These are phyloP conservation scores for Athene cunicularia DNA, from an alignment of 2,113 vertebrate genomes.

Conservation along the genomic window DNA sequence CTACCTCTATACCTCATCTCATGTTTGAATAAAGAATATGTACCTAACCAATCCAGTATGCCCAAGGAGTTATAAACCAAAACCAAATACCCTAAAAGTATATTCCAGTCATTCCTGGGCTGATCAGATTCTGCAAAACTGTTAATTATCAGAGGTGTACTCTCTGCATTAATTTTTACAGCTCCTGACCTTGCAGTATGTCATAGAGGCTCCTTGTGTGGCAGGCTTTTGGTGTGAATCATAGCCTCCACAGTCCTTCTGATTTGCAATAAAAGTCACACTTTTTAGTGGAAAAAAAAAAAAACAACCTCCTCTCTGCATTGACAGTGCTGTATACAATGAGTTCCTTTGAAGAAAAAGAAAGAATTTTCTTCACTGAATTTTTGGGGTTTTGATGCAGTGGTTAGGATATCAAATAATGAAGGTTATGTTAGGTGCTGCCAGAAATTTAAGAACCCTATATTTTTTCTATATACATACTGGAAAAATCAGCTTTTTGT, in stretches of 20 bases:
- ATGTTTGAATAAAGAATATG: not conserved
- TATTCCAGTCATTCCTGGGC: not conserved
- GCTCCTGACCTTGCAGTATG: not conserved
- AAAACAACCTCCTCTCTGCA: not conserved
- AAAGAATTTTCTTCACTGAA: slow-evolving; percentile 1
- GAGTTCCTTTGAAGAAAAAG: slow-evolving; percentile 50
- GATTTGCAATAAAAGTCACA: slow-evolving; percentile 66
- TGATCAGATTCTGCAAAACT: not conserved
- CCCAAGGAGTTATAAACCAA: not conserved
- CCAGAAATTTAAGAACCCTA: slow-evolving; percentile 8
- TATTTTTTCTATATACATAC: not conserved
- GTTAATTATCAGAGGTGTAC: not conserved
- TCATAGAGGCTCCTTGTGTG: not conserved
- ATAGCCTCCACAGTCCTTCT: not conserved
- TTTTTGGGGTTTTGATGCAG: slow-evolving; percentile 29
- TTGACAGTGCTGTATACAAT: slow-evolving; percentile 38
- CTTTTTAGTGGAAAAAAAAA: not conserved
- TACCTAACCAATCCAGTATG: not conserved
- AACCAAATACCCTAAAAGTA: not conserved
- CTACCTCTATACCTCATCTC: not conserved
- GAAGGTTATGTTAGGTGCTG: not conserved
- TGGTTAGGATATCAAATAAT: slow-evolving; percentile 49
- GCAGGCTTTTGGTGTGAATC: slow-evolving; percentile 12
- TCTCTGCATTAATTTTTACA: slow-evolving; percentile 11
- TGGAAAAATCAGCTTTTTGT: slow-evolving; percentile 21